Percentiles rank a stretch among this genome's conserved stretches.
Evolutionary conservation across 2,888 invertebrate genomes (phyloP).

Genomic region (Tetropium fuscum): DNA sequence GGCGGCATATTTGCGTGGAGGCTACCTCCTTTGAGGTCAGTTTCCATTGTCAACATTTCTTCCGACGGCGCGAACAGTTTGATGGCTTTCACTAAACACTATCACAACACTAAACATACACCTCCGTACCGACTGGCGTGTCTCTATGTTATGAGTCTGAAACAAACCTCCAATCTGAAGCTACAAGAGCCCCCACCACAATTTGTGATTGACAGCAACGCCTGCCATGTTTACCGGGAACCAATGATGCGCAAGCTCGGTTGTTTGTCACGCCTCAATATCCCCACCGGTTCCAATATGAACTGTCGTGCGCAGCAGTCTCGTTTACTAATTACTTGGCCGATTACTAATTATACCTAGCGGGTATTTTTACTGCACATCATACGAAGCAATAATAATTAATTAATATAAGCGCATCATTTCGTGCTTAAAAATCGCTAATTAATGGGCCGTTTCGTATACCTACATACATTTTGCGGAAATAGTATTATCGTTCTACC

Average conservation of each 20-base stretch:
- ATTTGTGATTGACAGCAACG: constrained; percentile 62
- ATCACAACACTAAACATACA: constrained; percentile 54
- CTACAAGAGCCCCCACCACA: constrained; percentile 55
- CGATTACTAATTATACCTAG: constrained; percentile 67
- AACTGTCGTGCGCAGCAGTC: constrained; percentile 34
- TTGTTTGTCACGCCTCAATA: constrained; percentile 39
- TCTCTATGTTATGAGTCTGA: constrained; percentile 59
- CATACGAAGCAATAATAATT: constrained; percentile 65
- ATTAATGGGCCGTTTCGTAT: constrained; percentile 54
- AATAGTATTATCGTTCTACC: constrained; percentile 20
- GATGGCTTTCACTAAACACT: constrained; percentile 66
- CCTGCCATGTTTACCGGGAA: constrained; percentile 62
- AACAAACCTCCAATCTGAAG: constrained; percentile 49
- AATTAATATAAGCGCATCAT: constrained; percentile 66
- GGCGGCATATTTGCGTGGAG: constrained; percentile 89
- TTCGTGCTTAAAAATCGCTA: constrained; percentile 65
- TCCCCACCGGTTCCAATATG: constrained; percentile 38
- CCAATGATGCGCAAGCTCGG: constrained; percentile 57
- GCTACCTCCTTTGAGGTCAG: constrained; percentile 90
- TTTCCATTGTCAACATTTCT: constrained; percentile 93
- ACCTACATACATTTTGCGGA: constrained; percentile 20
- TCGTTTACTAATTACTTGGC: constrained; percentile 60
- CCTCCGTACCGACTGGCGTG: constrained; percentile 58
- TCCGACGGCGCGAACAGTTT: constrained; percentile 88
- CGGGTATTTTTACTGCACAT: constrained; percentile 65